These are phyloP conservation scores for Ochropacha duplaris DNA, from an alignment of 2,888 invertebrate species.

Conservation along the genomic window DNA sequence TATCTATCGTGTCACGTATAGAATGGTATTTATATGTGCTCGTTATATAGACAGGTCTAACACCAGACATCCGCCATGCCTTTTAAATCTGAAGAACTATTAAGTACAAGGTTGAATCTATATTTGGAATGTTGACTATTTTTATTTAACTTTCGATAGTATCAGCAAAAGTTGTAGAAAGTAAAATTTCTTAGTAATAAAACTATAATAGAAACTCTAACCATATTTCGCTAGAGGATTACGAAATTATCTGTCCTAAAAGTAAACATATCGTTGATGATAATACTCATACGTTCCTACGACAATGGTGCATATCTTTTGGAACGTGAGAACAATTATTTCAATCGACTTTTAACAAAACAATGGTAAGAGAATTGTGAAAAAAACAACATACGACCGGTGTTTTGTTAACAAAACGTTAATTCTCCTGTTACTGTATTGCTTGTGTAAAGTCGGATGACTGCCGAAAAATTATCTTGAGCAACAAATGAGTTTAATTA, in stretches of 20 bases:
- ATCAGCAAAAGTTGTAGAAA: not conserved
- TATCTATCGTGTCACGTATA: slow-evolving; percentile 5
- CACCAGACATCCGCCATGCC: not conserved
- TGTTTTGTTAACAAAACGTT: slow-evolving; percentile 60
- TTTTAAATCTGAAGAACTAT: not conserved
- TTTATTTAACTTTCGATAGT: not conserved
- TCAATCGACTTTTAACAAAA: slow-evolving; percentile 54
- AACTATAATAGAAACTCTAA: too few relatives aligned
- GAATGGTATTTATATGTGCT: not conserved
- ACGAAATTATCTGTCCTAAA: not conserved
- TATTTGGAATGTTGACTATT: not conserved
- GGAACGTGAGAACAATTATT: slow-evolving; percentile 68
- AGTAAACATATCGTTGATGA: not conserved
- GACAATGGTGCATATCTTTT: slow-evolving; percentile 50
- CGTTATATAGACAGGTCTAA: not conserved
- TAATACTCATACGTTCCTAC: slow-evolving; percentile 11
- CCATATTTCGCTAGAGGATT: too few relatives aligned
- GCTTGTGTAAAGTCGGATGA: slow-evolving; percentile 45
- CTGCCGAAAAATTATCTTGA: slow-evolving; percentile 3
- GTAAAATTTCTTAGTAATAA: not conserved
- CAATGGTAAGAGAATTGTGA: slow-evolving; percentile 61
- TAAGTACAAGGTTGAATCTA: not conserved
- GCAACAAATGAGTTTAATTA: too few relatives aligned
- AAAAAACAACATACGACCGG: slow-evolving; percentile 54
- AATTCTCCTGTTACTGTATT: slow-evolving; percentile 53